phyloP scores from a whole-genome alignment of 2,113 vertebrate genomes.

The Nothoprocta perdicaria region DNA sequence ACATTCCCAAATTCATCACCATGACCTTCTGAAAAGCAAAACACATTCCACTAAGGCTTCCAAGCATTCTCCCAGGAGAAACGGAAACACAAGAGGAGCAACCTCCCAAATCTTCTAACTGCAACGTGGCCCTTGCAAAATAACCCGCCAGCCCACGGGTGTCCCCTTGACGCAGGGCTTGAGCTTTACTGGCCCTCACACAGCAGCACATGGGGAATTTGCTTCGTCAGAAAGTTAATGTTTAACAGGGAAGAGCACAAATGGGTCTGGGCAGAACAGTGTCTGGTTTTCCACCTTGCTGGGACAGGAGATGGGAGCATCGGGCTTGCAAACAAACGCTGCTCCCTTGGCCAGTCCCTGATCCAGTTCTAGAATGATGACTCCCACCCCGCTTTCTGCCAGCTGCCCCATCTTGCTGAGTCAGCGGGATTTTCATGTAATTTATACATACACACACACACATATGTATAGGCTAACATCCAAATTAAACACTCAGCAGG shows the following conservation, averaged over 20 bases:
- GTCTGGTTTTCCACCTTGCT: not conserved
- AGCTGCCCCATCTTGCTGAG: not conserved
- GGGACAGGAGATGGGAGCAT: not conserved
- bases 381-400: not conserved
- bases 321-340: not conserved
- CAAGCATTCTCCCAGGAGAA: not conserved
- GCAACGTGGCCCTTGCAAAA: slow-evolving; percentile 24
- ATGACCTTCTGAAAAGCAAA: not conserved
- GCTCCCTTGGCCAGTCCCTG: rapidly evolving
- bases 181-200: not conserved
- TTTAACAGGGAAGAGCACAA: too few relatives aligned
- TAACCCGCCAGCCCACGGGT: not conserved
- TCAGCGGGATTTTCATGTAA: slow-evolving; percentile 15
- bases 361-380: not conserved
- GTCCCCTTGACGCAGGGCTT: not conserved
- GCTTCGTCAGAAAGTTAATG: too few relatives aligned
- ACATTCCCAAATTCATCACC: not conserved
- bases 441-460: not conserved
- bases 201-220: not conserved
- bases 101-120: slow-evolving; percentile 5
- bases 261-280: too few relatives aligned
- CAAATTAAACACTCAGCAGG: slow-evolving; percentile 33
- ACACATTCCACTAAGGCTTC: not conserved
- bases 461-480: not conserved
- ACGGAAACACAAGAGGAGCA: not conserved